A percentile compares a stretch with the other conserved stretches of the same genome.
phyloP scores from a whole-genome alignment of 1,140 invertebrate species.

The Diachasma alloeum region DNA sequence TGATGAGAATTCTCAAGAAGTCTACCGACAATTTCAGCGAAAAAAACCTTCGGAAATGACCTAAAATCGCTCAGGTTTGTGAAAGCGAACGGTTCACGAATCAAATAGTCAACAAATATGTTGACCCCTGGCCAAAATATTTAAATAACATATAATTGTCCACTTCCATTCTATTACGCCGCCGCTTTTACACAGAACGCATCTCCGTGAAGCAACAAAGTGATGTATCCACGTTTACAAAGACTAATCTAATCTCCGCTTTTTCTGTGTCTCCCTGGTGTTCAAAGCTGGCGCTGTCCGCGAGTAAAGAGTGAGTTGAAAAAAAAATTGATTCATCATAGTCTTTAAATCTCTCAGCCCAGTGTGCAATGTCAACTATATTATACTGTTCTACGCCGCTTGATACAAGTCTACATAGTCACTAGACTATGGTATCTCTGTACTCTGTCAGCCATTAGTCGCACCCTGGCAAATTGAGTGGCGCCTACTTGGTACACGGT shows the following conservation, averaged over 20 bases:
- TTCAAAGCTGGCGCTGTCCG: background rate
- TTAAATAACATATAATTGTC: background rate
- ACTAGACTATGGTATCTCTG: background rate
- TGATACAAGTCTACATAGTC: conserved; percentile 17
- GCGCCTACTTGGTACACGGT: conserved; percentile 62
- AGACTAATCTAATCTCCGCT: background rate
- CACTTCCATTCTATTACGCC: background rate
- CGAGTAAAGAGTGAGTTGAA: background rate
- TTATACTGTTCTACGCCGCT: background rate
- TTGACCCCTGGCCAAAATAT: background rate
- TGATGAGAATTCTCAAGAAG: too few relatives aligned
- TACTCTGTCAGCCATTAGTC: conserved; percentile 60
- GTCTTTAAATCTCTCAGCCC: background rate
- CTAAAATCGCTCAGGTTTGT: too few relatives aligned
- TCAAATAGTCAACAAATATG: too few relatives aligned
- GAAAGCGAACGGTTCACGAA: too few relatives aligned
- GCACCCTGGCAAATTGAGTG: conserved; percentile 63
- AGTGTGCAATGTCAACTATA: conserved; percentile 16
- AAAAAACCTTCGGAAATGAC: too few relatives aligned
- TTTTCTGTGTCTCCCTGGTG: background rate
- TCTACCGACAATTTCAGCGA: too few relatives aligned
- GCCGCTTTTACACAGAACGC: background rate
- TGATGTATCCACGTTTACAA: background rate
- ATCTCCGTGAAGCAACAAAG: background rate
- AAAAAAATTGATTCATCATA: background rate